Evolutionary conservation across 2,888 invertebrate species (phyloP), one percentile per base, ranked within the genome.

Genomic region (Blomia tropicalis): DNA sequence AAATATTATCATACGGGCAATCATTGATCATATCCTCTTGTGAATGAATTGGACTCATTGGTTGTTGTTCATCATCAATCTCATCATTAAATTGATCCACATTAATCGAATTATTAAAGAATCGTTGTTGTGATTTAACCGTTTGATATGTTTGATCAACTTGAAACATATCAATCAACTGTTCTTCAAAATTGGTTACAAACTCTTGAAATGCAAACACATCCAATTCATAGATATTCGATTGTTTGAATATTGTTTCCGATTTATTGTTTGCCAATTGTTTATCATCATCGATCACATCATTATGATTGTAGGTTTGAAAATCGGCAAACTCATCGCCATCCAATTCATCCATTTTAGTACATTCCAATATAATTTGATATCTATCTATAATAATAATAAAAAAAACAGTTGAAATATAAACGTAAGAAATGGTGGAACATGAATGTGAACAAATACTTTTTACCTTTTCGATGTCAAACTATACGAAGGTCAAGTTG

Each of bases 11-110:
- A 29, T 56, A 56, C 56, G 56, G 56, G 23, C 56, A 56, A 27
- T 56, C 2, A 29, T 56, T 56, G 56, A 56, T 56, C 3, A 56
- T 56, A 11, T 56, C 56, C 19, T 56, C 56, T 25, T 56, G 56
- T 32, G 56, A 56, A 14, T 3, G 56, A 23, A 56, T 56, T 7
- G 51, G 51, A 47, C 51, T 47, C 7, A n/a, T 25, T 7, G 51
- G 51, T n/a, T n/a, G n/a, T n/a, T n/a, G n/a, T 11, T n/a, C 36
- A 36, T 36, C 36, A 17, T 17, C 36, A 7, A 36, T 36, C 36
- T 11, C 17, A 7, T 11, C 7, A 17, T 36, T 36, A 17, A 11
- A 17, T 11, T 36, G 36, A 17, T 36, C 17, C 7, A 11, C 17
- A 7, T 11, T 36, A 7, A 36, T 36, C 36, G 17, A 11, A 17